These are phyloP conservation scores for Cromileptes altivelis DNA, from an alignment of 2,113 vertebrate genomes.

Conservation along the genomic window DNA sequence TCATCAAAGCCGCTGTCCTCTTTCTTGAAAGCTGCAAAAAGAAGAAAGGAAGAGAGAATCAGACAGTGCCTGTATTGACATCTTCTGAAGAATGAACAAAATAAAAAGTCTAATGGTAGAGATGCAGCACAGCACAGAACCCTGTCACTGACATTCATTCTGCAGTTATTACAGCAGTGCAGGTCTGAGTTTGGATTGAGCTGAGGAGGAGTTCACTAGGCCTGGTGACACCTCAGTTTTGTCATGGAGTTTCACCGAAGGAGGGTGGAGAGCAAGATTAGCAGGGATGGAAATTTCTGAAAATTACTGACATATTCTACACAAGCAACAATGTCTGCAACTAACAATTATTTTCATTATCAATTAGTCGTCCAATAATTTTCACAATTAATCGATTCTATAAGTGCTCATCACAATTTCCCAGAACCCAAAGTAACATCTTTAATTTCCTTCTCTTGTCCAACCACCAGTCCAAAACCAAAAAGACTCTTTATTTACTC, in stretches of 20 bases:
- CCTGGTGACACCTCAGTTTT: not conserved
- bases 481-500: too few species aligned
- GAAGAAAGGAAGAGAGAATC: conserved; percentile 76
- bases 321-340: not conserved
- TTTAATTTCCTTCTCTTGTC: too few species aligned
- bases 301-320: not conserved
- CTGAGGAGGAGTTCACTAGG: not conserved
- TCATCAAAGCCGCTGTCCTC: conserved; percentile 95
- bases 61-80: conserved; percentile 26
- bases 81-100: conserved; percentile 55
- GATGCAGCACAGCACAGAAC: conserved; percentile 14
- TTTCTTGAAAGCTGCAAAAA: conserved; percentile 95
- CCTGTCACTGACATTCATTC: not conserved
- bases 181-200: not conserved
- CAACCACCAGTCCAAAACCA: too few species aligned
- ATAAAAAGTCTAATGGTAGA: not conserved
- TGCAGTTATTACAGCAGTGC: conserved; percentile 20
- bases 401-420: too few species aligned
- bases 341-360: too few species aligned
- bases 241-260: not conserved
- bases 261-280: not conserved
- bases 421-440: too few species aligned
- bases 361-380: too few species aligned
- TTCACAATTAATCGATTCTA: too few species aligned
- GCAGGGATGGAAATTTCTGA: not conserved